Evolutionary conservation across 1,140 invertebrate species (phyloP).

Genomic region (Panagrolaimus sp.): DNA sequence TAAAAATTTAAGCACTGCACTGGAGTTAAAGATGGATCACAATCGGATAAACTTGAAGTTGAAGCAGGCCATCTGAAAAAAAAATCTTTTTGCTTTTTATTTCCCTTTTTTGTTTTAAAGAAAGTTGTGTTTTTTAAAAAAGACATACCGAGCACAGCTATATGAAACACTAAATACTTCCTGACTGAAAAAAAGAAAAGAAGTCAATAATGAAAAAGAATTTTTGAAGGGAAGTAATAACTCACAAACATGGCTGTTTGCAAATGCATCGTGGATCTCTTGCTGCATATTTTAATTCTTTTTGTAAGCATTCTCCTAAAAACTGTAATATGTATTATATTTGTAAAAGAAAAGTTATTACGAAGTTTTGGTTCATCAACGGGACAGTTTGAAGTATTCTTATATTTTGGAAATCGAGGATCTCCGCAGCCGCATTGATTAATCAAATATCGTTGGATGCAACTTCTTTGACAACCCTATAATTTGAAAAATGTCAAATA

Average conservation of each 20-base stretch:
- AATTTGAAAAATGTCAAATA: slow-evolving; percentile 17
- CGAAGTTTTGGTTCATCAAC: slow-evolving; percentile 50
- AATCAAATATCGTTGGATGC: slow-evolving; percentile 51
- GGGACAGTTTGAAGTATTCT: slow-evolving; percentile 49
- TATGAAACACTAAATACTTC: slow-evolving; percentile 56
- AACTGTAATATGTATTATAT: slow-evolving; percentile 7
- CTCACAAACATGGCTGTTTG: slow-evolving; percentile 50
- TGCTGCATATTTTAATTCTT: slow-evolving; percentile 42
- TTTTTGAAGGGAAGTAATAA: too few relatives aligned
- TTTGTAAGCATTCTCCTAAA: slow-evolving; percentile 48
- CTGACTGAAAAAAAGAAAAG: slow-evolving; percentile 34
- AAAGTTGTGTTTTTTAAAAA: not conserved
- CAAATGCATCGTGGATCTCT: slow-evolving; percentile 40
- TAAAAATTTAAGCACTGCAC: slow-evolving; percentile 38
- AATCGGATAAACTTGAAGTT: slow-evolving; percentile 22
- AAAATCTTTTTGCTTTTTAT: not conserved
- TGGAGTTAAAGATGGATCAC: slow-evolving; percentile 32
- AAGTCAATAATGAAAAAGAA: not conserved
- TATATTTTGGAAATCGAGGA: slow-evolving; percentile 50
- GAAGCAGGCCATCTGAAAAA: slow-evolving; percentile 41
- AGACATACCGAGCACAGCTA: slow-evolving; percentile 37
- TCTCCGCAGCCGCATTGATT: slow-evolving; percentile 52
- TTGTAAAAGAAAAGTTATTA: slow-evolving; percentile 17
- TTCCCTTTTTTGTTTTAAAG: too few relatives aligned
- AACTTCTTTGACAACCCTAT: slow-evolving; percentile 52